Evolutionary conservation across 2,797 vertebrate species (phyloP).

Genomic region (Synaphobranchus kaupii): DNA sequence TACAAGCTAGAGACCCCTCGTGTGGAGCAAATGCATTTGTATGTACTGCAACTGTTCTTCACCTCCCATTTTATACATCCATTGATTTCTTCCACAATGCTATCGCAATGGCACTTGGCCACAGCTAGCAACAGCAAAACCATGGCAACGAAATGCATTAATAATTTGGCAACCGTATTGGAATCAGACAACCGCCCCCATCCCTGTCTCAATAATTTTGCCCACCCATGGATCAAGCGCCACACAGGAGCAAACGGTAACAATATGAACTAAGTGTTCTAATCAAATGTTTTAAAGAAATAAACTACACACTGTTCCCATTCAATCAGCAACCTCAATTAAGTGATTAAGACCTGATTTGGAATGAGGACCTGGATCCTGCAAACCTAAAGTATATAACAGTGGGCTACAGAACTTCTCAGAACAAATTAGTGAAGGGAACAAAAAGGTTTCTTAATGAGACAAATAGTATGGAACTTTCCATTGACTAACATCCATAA

Average conservation of each 20-base stretch:
- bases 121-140: neutral
- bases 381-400: neutral
- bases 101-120: neutral
- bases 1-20: neutral
- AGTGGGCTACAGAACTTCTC: neutral
- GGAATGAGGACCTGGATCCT: neutral
- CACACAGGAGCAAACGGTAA: neutral
- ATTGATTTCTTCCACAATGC: neutral
- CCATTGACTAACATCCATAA: neutral
- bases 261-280: neutral
- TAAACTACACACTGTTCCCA: neutral
- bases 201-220: neutral
- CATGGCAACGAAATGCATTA: conserved; percentile 16
- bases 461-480: neutral
- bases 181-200: neutral
- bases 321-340: neutral
- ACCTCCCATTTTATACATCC: neutral
- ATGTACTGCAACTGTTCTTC: neutral
- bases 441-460: neutral
- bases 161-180: conserved; percentile 4
- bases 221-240: neutral
- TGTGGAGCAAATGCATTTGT: neutral
- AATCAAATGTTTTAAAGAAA: neutral
- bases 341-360: conserved; percentile 5
- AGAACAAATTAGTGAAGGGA: neutral